Evolutionary conservation across 2,797 vertebrate species (phyloP).

Genomic region (Diplodus puntazzo): DNA sequence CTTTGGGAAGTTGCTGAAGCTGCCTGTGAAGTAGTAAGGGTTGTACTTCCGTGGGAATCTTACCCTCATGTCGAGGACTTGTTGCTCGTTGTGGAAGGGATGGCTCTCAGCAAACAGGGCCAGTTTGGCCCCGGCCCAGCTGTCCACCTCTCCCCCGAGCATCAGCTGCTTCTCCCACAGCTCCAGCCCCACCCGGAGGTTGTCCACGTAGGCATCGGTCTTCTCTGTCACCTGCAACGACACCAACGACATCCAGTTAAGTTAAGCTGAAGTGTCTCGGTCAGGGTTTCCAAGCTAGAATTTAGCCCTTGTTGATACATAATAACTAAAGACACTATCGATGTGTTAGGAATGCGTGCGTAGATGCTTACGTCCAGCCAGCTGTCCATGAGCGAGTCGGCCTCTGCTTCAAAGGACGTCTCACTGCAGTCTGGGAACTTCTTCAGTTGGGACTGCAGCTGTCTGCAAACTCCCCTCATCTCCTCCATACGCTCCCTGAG

Average conservation of each 20-base stretch:
- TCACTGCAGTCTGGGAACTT: conserved; percentile 92
- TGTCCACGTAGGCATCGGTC: conserved; percentile 90
- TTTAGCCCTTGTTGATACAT: neutral
- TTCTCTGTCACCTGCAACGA: conserved; percentile 91
- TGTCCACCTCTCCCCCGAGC: conserved; percentile 86
- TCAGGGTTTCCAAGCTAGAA: neutral
- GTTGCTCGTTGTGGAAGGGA: conserved; percentile 84
- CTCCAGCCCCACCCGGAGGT: conserved; percentile 89
- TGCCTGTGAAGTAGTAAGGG: no score
- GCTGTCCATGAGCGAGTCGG: conserved; percentile 92
- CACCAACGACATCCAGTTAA: neutral
- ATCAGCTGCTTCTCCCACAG: conserved; percentile 94
- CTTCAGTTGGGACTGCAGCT: conserved; percentile 92
- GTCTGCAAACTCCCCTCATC: conserved; percentile 90
- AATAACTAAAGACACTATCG: neutral
- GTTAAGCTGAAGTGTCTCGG: no score
- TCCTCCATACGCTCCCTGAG: conserved; percentile 88
- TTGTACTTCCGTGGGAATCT: neutral
- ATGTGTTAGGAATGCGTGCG: neutral
- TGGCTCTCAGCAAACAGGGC: conserved; percentile 80
- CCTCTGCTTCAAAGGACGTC: conserved; percentile 90
- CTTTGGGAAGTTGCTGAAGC: neutral
- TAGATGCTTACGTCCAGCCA: conserved; percentile 94
- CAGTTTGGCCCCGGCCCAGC: conserved; percentile 87
- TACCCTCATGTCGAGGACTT: conserved; percentile 88